Conservation (phyloP, 2,113 vertebrate species). For the Corythaixoides concolor region DNA sequence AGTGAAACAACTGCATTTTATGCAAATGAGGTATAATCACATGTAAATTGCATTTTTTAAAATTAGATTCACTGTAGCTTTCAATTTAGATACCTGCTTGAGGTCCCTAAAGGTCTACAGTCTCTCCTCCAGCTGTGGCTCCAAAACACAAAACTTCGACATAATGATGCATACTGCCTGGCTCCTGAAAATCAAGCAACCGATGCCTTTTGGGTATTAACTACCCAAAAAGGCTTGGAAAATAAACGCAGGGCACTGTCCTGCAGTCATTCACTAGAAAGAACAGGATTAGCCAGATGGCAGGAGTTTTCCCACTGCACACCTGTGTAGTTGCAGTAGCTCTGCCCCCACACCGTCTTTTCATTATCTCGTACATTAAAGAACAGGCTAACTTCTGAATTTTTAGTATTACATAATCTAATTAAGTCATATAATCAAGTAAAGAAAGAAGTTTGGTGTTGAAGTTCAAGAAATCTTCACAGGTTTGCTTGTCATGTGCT, state of each 20-base stretch:
- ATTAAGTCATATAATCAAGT: neutral
- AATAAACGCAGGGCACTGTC: neutral
- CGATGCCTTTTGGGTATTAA: neutral
- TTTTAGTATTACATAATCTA: neutral
- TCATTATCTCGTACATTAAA: neutral
- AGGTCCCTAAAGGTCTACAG: neutral
- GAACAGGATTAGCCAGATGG: neutral
- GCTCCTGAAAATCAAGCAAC: neutral
- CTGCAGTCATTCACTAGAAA: neutral
- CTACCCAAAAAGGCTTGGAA: neutral
- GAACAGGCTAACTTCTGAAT: neutral
- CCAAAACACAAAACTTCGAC: neutral
- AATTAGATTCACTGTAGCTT: neutral
- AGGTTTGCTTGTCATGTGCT: neutral
- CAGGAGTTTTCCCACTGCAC: neutral
- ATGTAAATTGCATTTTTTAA: neutral
- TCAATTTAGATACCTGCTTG: neutral
- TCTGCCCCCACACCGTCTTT: neutral
- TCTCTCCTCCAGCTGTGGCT: neutral
- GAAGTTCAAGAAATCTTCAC: neutral
- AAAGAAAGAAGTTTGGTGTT: neutral
- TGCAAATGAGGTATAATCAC: neutral
- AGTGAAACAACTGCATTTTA: conserved; percentile 12
- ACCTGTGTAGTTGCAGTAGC: neutral
- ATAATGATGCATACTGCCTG: neutral